Conservation (phyloP, 2,888 invertebrate genomes). For the Argyra leucocephala region DNA sequence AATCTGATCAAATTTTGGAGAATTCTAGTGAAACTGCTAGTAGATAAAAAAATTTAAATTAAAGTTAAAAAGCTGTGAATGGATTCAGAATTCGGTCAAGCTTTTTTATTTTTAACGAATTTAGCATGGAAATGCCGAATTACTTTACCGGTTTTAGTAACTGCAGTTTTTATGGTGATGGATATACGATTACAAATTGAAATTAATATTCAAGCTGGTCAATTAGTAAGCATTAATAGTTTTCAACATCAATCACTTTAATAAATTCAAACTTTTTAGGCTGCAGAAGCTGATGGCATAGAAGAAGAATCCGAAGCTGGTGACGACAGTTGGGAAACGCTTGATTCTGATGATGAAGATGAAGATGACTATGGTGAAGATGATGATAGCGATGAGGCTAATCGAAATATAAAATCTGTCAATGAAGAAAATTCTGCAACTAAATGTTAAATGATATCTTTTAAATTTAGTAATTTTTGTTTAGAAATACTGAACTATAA, state of each 20-base stretch:
- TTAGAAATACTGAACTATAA: no score
- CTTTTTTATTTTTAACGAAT: constrained; percentile 57
- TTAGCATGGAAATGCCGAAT: constrained; percentile 62
- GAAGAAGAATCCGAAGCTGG: constrained; percentile 12
- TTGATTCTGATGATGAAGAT: constrained; percentile 15
- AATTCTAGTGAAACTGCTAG: constrained; percentile 16
- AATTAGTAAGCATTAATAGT: constrained; percentile 31
- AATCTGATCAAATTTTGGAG: constrained; percentile 23
- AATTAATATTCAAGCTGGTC: constrained; percentile 51
- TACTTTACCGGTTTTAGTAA: constrained; percentile 56
- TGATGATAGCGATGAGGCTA: neutral
- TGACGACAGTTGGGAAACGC: constrained; percentile 18
- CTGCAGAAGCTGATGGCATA: constrained; percentile 9
- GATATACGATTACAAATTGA: constrained; percentile 60
- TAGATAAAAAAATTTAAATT: neutral
- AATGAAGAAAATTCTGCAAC: no score
- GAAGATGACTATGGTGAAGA: neutral
- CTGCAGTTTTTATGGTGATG: constrained; percentile 56
- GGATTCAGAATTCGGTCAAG: constrained; percentile 43
- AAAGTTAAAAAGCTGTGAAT: constrained; percentile 27
- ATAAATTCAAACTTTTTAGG: constrained; percentile 1
- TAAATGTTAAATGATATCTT: no score
- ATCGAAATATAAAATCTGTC: no score
- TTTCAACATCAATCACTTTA: no score
- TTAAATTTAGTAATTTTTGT: no score